Evolutionary conservation across 1,140 invertebrate genomes (phyloP).

Genomic region (Berghia stephanieae): DNA sequence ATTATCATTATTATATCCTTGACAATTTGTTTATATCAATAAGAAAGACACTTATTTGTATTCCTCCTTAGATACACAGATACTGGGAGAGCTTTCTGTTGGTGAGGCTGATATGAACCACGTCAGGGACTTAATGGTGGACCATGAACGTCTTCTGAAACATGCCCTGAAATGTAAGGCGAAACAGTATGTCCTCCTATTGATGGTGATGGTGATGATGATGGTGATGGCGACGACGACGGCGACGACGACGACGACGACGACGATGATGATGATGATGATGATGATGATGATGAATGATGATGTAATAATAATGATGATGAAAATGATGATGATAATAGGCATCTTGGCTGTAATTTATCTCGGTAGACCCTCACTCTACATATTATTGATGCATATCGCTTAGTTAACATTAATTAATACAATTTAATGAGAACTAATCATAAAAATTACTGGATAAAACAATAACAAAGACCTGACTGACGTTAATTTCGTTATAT

Average conservation of each 20-base stretch:
- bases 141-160: constrained; percentile 19
- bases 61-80: constrained; percentile 8
- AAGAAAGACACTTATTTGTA: too few relatives aligned
- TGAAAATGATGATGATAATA: neutral
- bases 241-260: neutral
- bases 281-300: too few relatives aligned
- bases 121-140: neutral
- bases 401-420: neutral
- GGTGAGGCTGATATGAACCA: neutral
- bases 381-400: neutral
- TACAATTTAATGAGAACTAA: too few relatives aligned
- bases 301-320: neutral
- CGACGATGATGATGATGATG: neutral
- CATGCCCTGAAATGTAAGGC: constrained; percentile 30
- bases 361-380: neutral
- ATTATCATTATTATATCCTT: too few relatives aligned
- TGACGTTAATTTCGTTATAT: too few relatives aligned
- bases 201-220: too few relatives aligned
- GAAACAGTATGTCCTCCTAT: too few relatives aligned
- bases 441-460: too few relatives aligned
- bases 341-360: neutral
- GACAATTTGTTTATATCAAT: too few relatives aligned
- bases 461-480: too few relatives aligned
- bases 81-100: constrained; percentile 21
- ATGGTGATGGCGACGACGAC: neutral